Conservation (phyloP, 1,140 invertebrate species). For the Muscidifurax raptorellus region DNA sequence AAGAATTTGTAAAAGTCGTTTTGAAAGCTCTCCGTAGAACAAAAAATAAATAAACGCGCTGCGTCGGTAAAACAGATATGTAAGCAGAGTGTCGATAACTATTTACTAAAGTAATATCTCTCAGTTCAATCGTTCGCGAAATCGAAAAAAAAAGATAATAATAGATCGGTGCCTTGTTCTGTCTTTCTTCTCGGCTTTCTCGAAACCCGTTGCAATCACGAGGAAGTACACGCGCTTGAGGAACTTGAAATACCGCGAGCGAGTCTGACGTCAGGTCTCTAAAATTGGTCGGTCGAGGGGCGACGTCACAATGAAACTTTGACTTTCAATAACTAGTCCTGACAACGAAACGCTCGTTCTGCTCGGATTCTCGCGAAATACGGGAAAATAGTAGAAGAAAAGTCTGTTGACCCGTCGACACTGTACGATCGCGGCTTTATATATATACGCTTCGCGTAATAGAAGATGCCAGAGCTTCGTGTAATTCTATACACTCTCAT, state of each 20-base stretch:
- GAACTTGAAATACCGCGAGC: background rate
- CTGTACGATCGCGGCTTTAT: too few relatives aligned
- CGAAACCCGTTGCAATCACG: background rate
- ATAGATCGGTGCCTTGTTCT: background rate
- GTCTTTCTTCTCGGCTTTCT: background rate
- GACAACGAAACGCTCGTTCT: background rate
- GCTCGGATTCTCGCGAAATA: too few relatives aligned
- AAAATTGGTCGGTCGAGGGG: background rate
- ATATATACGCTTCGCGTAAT: too few relatives aligned
- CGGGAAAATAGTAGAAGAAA: background rate
- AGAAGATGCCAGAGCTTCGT: background rate
- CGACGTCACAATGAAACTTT: background rate
- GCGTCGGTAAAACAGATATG: too few relatives aligned
- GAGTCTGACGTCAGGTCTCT: background rate
- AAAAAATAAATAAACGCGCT: too few relatives aligned
- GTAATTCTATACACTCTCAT: too few relatives aligned
- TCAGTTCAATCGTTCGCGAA: too few relatives aligned
- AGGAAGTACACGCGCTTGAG: background rate
- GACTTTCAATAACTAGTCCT: slow-evolving; percentile 1
- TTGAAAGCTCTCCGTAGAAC: too few relatives aligned
- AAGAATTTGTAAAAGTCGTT: too few relatives aligned
- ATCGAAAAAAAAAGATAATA: too few relatives aligned
- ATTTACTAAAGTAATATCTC: too few relatives aligned
- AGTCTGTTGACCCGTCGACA: background rate
- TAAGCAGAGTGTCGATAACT: too few relatives aligned